Conservation (phyloP, 2,888 invertebrate genomes). For the Perizoma affinitatum region DNA sequence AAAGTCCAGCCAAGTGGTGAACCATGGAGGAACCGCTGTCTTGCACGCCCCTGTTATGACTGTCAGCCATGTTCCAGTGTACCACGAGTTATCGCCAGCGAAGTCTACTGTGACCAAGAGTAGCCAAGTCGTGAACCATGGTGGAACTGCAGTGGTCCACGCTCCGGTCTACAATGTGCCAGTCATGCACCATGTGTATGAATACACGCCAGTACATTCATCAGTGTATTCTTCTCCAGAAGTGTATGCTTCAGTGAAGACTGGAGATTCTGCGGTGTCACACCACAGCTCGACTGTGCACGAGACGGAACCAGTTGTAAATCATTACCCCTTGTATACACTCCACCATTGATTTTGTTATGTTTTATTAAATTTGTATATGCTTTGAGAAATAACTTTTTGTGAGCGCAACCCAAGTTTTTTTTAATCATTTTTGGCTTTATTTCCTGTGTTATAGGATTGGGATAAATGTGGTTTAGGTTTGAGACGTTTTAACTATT, state of each 20-base stretch:
- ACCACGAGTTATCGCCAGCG: slow-evolving; percentile 27
- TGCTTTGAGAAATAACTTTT: not conserved
- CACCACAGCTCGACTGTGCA: slow-evolving; percentile 79
- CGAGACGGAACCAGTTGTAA: slow-evolving; percentile 62
- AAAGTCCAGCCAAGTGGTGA: slow-evolving; percentile 23
- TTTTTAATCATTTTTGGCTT: not conserved
- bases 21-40: slow-evolving; percentile 20
- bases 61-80: slow-evolving; percentile 9
- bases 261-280: slow-evolving; percentile 72
- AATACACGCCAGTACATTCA: slow-evolving; percentile 32
- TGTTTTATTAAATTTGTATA: slow-evolving; percentile 37
- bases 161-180: slow-evolving; percentile 36
- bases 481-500: no score
- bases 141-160: slow-evolving; percentile 46
- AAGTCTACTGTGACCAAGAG: slow-evolving; percentile 42
- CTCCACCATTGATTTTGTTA: slow-evolving; percentile 53
- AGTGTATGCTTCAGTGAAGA: slow-evolving; percentile 46
- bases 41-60: slow-evolving; percentile 22
- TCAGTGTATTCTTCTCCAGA: slow-evolving; percentile 55
- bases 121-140: slow-evolving; percentile 63
- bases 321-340: slow-evolving; percentile 52
- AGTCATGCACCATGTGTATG: slow-evolving; percentile 20
- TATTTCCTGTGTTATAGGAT: no score
- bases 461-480: not conserved
- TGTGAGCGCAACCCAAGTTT: no score